Percentiles rank a stretch among this genome's conserved stretches.
Evolutionary conservation across 2,113 vertebrate species (phyloP).

Genomic region (Oncorhynchus masou): DNA sequence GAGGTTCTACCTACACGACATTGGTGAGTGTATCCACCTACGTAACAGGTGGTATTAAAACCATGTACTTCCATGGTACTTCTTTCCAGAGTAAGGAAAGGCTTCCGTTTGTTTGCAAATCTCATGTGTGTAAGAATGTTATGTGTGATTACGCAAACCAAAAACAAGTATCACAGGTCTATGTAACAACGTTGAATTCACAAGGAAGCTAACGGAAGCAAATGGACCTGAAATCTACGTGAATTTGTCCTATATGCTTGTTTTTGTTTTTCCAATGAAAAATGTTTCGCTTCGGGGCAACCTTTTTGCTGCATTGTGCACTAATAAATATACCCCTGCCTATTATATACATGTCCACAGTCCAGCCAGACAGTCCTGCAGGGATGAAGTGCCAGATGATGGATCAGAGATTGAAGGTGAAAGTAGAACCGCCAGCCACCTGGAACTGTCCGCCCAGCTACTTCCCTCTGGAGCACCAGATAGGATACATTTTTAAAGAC

Average conservation of each 20-base stretch:
- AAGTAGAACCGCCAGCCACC: constrained; percentile 51
- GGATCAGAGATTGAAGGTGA: constrained; percentile 46
- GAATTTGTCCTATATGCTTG: neutral
- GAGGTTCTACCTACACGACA: constrained; percentile 71
- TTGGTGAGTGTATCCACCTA: constrained; percentile 54
- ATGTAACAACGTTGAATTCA: too few species aligned
- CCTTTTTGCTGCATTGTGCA: too few species aligned
- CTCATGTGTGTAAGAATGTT: too few species aligned
- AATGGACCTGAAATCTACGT: too few species aligned
- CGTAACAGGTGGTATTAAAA: too few species aligned
- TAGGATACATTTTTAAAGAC: constrained; percentile 58
- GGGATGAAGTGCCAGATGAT: constrained; percentile 39
- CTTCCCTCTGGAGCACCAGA: constrained; percentile 70
- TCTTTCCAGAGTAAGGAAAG: too few species aligned
- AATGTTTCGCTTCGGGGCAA: neutral
- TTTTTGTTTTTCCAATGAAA: too few species aligned
- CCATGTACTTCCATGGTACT: too few species aligned
- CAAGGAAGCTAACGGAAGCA: neutral
- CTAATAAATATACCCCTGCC: too few species aligned
- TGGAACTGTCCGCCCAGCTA: constrained; percentile 75
- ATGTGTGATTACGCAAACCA: neutral
- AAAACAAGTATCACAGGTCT: too few species aligned
- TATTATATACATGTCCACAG: constrained; percentile 23
- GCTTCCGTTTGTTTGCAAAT: too few species aligned
- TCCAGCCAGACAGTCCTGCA: constrained; percentile 58